A percentile compares a stretch with the other conserved stretches of the same genome.
phyloP scores from a whole-genome alignment of 2,113 vertebrate species.

The Amphiprion percula region DNA sequence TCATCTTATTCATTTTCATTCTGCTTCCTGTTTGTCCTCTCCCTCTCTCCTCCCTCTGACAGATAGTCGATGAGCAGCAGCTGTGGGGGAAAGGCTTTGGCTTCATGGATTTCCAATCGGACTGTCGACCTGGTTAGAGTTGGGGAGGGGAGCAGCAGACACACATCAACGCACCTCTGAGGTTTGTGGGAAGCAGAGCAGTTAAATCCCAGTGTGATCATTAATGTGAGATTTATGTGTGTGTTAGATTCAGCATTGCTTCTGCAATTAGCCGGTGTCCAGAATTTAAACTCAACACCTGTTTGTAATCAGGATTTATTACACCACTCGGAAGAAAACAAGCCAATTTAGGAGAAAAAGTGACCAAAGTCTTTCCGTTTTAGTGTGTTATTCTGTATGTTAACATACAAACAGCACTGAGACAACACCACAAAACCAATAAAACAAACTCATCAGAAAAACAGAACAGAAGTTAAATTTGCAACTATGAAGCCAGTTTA shows the following conservation, averaged over 20 bases:
- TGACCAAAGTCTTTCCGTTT: too few relatives aligned
- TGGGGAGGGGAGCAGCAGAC: slow-evolving; percentile 10
- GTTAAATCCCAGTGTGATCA: background rate
- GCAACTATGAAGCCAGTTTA: too few relatives aligned
- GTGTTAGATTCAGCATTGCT: background rate
- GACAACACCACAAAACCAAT: too few relatives aligned
- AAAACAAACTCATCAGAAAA: too few relatives aligned
- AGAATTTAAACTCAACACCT: slow-evolving; percentile 1
- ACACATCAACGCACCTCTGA: background rate
- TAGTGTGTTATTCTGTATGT: too few relatives aligned
- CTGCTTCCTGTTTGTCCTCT: slow-evolving; percentile 24
- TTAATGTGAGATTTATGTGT: slow-evolving; percentile 6
- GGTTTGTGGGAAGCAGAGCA: background rate
- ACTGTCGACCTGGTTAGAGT: slow-evolving; percentile 32
- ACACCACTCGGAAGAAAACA: too few relatives aligned
- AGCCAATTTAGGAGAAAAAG: background rate
- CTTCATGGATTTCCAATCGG: slow-evolving; percentile 71
- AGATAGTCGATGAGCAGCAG: slow-evolving; percentile 69
- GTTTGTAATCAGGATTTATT: background rate
- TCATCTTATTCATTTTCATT: slow-evolving; percentile 42
- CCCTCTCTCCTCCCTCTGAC: slow-evolving; percentile 45
- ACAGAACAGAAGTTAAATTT: too few relatives aligned
- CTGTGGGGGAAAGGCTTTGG: slow-evolving; percentile 49
- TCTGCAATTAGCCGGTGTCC: background rate
- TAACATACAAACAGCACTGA: too few relatives aligned